Conservation (phyloP, 2,113 vertebrate species). For the Otocyon megalotis region DNA sequence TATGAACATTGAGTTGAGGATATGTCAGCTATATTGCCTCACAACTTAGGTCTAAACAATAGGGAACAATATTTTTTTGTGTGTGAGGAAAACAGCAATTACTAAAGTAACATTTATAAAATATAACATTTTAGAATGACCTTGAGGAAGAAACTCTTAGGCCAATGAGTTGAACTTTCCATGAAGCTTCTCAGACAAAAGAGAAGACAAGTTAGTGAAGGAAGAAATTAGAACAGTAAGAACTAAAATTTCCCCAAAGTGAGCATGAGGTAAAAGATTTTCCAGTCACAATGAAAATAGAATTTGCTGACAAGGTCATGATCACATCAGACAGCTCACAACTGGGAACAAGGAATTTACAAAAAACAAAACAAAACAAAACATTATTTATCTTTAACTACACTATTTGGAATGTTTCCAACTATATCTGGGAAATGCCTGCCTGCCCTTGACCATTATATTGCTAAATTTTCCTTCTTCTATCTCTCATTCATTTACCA, state of each 20-base stretch:
- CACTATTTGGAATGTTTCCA: constrained; percentile 53
- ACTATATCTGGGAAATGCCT: constrained; percentile 45
- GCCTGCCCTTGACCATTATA: not conserved
- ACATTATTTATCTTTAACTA: constrained; percentile 64
- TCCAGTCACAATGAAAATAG: constrained; percentile 73
- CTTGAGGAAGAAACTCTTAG: not conserved
- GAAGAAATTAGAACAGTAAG: constrained; percentile 44
- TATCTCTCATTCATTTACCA: not conserved
- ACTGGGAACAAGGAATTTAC: constrained; percentile 53
- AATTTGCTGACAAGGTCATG: constrained; percentile 74
- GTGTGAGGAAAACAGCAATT: not conserved
- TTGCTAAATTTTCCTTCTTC: not conserved
- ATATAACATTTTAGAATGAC: not conserved
- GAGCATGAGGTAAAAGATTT: constrained; percentile 61
- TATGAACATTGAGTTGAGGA: not conserved
- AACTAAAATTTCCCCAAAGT: constrained; percentile 49
- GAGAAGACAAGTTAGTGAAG: not conserved
- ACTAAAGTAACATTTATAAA: not conserved
- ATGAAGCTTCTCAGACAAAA: not conserved
- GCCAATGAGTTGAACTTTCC: constrained; percentile 58
- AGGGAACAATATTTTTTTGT: not conserved
- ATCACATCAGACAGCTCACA: constrained; percentile 57
- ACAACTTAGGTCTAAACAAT: not conserved
- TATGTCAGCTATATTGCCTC: not conserved
- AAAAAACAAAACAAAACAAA: not conserved